Percentiles rank a stretch among this genome's conserved stretches.
These are phyloP conservation scores for Pyrgilauda ruficollis DNA, from an alignment of 2,113 vertebrate genomes.

Conservation along the genomic window DNA sequence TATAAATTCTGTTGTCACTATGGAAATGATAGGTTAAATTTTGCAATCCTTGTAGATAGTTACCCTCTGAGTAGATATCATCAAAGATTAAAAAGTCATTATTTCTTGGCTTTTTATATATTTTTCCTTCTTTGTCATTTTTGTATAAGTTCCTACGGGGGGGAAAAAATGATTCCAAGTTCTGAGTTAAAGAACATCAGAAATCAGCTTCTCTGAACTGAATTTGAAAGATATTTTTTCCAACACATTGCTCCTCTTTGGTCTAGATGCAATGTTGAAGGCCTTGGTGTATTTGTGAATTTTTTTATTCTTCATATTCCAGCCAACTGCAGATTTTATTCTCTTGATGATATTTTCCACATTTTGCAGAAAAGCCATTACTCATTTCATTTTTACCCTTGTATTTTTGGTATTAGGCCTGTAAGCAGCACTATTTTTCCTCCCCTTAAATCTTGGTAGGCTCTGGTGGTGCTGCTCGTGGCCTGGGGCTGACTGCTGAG, in stretches of 20 bases:
- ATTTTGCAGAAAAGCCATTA: neutral
- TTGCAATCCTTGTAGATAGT: constrained; percentile 58
- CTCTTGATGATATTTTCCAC: neutral
- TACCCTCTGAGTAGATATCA: constrained; percentile 64
- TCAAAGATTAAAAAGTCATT: constrained; percentile 65
- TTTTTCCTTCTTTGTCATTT: constrained; percentile 57
- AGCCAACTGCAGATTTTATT: neutral
- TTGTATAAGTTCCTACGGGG: constrained; percentile 8
- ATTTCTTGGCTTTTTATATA: constrained; percentile 62
- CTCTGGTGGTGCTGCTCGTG: accelerated
- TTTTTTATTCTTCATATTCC: neutral
- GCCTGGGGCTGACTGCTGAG: neutral
- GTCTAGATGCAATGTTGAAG: neutral
- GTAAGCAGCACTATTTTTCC: neutral
- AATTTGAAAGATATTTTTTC: neutral
- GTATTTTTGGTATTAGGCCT: neutral
- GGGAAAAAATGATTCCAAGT: neutral
- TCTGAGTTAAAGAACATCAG: constrained; percentile 8
- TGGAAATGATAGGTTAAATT: constrained; percentile 64
- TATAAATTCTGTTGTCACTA: constrained; percentile 66
- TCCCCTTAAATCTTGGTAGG: neutral
- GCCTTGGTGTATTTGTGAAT: neutral
- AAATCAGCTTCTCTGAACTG: constrained; percentile 36
- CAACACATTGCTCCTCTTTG: neutral
- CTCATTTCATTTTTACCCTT: neutral